Evolutionary conservation across 1,140 invertebrate species (phyloP), one percentile per base, ranked within the genome.

Genomic region (Diprion similis): DNA sequence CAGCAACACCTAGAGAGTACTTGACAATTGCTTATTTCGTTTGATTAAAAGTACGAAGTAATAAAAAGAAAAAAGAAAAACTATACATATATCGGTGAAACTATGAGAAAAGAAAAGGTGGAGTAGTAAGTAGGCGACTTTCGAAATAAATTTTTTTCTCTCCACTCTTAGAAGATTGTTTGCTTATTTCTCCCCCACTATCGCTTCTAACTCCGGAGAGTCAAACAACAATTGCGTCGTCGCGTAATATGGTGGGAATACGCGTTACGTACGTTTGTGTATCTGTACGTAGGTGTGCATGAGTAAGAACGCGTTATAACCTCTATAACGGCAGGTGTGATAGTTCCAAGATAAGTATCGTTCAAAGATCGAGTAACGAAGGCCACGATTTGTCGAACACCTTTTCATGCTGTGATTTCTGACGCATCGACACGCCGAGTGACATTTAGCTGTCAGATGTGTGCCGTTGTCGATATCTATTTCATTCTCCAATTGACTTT

Each of bases 401-500:
- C 6, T 37, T 37, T 37, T 37, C 24, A 37, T 1, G 6, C 24
- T 37, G 1, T 37, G 1, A 37, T 6, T 37, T 37, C 24, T 6
- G 24, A 37, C 24, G 24, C 24, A 37, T 37, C 24, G 24, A 37
- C 2, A 3, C 6, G 24, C 24, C 24, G 24, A 37, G 24, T 37
- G 24, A 37, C 1, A 37, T 37, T 18, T 68, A 13, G 9, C 45
- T 68, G 11, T 68, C 10, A 10, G n/a, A 51, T 66, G 74, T 10
- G 48, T n/a, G 68, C 37, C 46, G 68, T 15, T 70, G 24, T 18
- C 4, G 46, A 19, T 66, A 24, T 11, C 67, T 64, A 11, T 37
- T 46, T 47, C 70, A 46, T 46, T n/a, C 7, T 51, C 37, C 37
- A 4, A 19, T n/a, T 47, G 51, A 72, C 72, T 71, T 70, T 83